Evolutionary conservation across 2,797 vertebrate species (phyloP).

Genomic region (Urocyon cinereoargenteus): DNA sequence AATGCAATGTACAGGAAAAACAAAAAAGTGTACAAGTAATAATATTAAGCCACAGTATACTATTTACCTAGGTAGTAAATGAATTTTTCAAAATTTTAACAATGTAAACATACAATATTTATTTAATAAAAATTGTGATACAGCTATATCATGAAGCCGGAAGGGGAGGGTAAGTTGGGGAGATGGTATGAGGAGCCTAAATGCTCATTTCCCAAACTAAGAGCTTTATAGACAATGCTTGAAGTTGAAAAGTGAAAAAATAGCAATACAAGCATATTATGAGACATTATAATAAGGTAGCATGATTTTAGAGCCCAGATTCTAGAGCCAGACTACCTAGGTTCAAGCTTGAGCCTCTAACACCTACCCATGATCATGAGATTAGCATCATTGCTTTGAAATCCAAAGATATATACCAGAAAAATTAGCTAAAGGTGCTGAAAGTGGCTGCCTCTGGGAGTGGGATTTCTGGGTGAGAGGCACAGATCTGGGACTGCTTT

Average conservation of each 20-base stretch:
- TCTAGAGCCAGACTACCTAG: neutral
- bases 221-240: neutral
- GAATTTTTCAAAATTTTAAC: slow-evolving; percentile 36
- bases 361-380: neutral
- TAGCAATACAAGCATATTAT: neutral
- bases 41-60: slow-evolving; percentile 12
- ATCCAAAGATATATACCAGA: slow-evolving; percentile 23
- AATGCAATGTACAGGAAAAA: slow-evolving; percentile 41
- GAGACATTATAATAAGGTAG: neutral
- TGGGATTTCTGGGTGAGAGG: neutral
- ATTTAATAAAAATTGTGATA: slow-evolving; percentile 25
- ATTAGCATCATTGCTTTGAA: slow-evolving; percentile 46
- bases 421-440: slow-evolving; percentile 10
- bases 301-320: neutral
- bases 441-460: neutral
- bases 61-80: neutral
- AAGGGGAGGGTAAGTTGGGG: neutral
- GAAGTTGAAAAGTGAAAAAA: slow-evolving; percentile 38
- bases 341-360: neutral
- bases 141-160: neutral
- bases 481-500: neutral
- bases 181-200: neutral
- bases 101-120: slow-evolving; percentile 16
- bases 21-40: slow-evolving; percentile 16
- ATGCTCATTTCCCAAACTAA: neutral